Conservation (phyloP, 2,797 vertebrate genomes). For the Octomys mimax region DNA sequence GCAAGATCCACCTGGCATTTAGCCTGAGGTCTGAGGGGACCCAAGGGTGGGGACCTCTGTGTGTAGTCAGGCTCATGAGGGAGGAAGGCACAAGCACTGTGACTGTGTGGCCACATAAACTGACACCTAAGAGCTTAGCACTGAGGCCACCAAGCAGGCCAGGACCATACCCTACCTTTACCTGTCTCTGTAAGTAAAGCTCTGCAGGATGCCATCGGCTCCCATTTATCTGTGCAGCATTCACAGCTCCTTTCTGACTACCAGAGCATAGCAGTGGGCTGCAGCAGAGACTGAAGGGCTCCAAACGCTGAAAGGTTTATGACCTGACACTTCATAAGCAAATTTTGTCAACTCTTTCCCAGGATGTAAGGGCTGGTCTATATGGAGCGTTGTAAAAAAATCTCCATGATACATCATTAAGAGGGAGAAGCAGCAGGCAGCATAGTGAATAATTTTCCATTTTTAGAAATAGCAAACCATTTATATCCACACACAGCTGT, state of each 20-base stretch:
- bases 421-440: not conserved
- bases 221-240: not conserved
- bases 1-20: not conserved
- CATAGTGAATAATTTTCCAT: not conserved
- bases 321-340: not conserved
- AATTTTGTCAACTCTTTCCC: too few species aligned
- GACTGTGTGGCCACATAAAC: not conserved
- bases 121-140: too few species aligned
- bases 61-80: not conserved
- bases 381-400: not conserved
- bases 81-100: not conserved
- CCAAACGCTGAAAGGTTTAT: not conserved
- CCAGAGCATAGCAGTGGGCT: not conserved
- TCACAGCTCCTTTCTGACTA: not conserved
- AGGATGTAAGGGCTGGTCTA: too few species aligned
- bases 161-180: not conserved
- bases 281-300: rapidly evolving
- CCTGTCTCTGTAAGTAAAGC: not conserved
- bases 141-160: not conserved
- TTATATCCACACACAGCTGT: not conserved
- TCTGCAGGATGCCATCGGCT: not conserved
- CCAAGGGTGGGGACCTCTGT: not conserved
- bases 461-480: not conserved
- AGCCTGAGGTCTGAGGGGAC: not conserved
- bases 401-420: not conserved